phyloP scores from a whole-genome alignment of 2,888 invertebrate genomes.

The Drosophila setosimentum region DNA sequence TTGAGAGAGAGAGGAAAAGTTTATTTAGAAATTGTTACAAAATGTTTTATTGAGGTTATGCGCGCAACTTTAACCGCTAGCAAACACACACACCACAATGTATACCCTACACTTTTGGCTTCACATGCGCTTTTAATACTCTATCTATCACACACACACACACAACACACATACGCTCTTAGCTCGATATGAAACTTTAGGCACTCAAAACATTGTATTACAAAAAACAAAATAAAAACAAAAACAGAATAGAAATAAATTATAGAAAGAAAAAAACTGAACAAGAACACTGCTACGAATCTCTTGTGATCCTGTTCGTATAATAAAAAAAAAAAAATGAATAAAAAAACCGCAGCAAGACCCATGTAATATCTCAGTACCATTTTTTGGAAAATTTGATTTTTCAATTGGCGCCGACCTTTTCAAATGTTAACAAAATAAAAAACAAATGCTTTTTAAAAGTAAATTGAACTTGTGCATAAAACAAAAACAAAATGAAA shows the following conservation, averaged over 20 bases:
- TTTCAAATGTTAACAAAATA: slow-evolving; percentile 35
- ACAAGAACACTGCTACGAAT: slow-evolving; percentile 6
- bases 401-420: slow-evolving; percentile 65
- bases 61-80: slow-evolving; percentile 56
- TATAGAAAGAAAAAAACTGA: not conserved
- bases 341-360: not conserved
- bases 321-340: not conserved
- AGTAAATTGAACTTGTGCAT: slow-evolving; percentile 51
- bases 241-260: slow-evolving; percentile 2
- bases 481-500: slow-evolving; percentile 10
- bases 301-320: slow-evolving; percentile 12
- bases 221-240: not conserved
- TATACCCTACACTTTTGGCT: slow-evolving; percentile 10
- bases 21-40: slow-evolving; percentile 74
- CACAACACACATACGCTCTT: slow-evolving; percentile 6
- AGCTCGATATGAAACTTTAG: slow-evolving; percentile 34
- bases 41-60: slow-evolving; percentile 72
- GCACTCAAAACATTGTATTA: slow-evolving; percentile 15
- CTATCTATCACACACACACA: slow-evolving; percentile 6
- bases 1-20: slow-evolving; percentile 35
- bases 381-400: slow-evolving; percentile 68
- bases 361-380: slow-evolving; percentile 36
- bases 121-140: slow-evolving; percentile 23
- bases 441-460: slow-evolving; percentile 64
- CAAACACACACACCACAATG: slow-evolving; percentile 8